Percentiles rank a stretch among this genome's conserved stretches.
These are phyloP conservation scores for Plagodis pulveraria DNA, from an alignment of 2,888 invertebrate species.

Conservation along the genomic window DNA sequence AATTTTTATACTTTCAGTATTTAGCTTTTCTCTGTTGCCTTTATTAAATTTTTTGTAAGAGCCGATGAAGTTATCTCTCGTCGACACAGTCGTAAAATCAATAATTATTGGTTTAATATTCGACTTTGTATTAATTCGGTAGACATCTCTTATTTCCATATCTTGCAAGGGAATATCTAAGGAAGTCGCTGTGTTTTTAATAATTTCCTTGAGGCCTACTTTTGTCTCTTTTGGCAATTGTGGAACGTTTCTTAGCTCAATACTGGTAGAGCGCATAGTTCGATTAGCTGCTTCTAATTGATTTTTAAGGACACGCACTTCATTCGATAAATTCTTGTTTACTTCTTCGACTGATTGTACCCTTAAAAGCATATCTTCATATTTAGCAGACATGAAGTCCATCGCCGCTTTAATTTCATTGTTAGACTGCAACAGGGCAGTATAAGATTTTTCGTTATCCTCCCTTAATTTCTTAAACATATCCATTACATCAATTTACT, in stretches of 20 bases:
- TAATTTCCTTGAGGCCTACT: neutral
- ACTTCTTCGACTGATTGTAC: too few relatives aligned
- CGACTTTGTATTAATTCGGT: neutral
- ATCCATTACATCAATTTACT: too few relatives aligned
- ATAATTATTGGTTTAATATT: constrained; percentile 15
- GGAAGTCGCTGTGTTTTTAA: neutral
- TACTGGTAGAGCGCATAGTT: neutral
- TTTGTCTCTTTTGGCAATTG: neutral
- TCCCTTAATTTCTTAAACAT: too few relatives aligned
- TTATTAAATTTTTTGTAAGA: neutral
- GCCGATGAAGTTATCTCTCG: neutral
- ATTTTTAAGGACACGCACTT: too few relatives aligned
- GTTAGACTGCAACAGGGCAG: too few relatives aligned
- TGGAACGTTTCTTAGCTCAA: constrained; percentile 4
- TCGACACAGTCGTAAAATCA: constrained; percentile 40
- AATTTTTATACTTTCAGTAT: neutral
- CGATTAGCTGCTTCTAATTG: too few relatives aligned
- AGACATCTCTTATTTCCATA: neutral
- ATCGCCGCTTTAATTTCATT: too few relatives aligned
- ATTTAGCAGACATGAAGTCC: too few relatives aligned
- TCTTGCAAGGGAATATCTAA: neutral
- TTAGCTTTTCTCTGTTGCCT: neutral
- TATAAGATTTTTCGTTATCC: too few relatives aligned
- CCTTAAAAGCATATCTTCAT: too few relatives aligned
- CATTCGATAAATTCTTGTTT: too few relatives aligned